phyloP scores from a whole-genome alignment of 2,797 vertebrate genomes.

The Scomberomorus guttatus region DNA sequence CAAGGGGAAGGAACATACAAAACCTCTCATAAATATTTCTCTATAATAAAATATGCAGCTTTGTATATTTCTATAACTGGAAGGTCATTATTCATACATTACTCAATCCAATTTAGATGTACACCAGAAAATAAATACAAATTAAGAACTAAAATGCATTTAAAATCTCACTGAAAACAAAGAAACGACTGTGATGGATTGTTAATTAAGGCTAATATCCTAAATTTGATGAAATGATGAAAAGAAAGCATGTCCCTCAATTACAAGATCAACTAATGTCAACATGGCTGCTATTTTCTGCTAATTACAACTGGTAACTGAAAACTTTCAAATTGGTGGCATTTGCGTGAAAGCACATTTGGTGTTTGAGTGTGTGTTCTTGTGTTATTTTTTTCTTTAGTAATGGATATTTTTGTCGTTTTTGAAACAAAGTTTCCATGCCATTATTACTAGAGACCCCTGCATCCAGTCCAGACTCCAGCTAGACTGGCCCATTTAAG shows the following conservation, averaged over 20 bases:
- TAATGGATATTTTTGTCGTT: slow-evolving; percentile 65
- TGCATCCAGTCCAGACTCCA: slow-evolving; percentile 93
- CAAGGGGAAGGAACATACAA: slow-evolving; percentile 59
- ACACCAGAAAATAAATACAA: slow-evolving; percentile 72
- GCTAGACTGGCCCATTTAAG: slow-evolving; percentile 93
- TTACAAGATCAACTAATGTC: slow-evolving; percentile 51
- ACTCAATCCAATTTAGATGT: slow-evolving; percentile 40
- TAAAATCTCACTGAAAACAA: slow-evolving; percentile 51
- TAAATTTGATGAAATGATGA: slow-evolving; percentile 44
- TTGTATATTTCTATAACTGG: slow-evolving; percentile 55
- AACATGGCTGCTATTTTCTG: slow-evolving; percentile 81
- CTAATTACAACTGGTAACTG: slow-evolving; percentile 21
- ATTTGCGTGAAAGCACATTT: slow-evolving; percentile 57
- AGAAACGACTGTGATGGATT: slow-evolving; percentile 7
- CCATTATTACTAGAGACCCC: slow-evolving; percentile 86
- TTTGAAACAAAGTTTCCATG: slow-evolving; percentile 76
- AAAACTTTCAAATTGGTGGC: slow-evolving; percentile 34
- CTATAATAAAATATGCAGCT: slow-evolving; percentile 82
- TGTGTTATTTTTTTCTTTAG: slow-evolving; percentile 66
- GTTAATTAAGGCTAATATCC: slow-evolving; percentile 37
- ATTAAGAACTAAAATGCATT: slow-evolving; percentile 50
- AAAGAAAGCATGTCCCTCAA: slow-evolving; percentile 68
- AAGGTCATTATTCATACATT: slow-evolving; percentile 53
- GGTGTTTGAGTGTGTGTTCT: slow-evolving; percentile 48
- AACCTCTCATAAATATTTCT: slow-evolving; percentile 78